phyloP scores from a whole-genome alignment of 1,140 invertebrate species.

The Caenorhabditis inopinata region DNA sequence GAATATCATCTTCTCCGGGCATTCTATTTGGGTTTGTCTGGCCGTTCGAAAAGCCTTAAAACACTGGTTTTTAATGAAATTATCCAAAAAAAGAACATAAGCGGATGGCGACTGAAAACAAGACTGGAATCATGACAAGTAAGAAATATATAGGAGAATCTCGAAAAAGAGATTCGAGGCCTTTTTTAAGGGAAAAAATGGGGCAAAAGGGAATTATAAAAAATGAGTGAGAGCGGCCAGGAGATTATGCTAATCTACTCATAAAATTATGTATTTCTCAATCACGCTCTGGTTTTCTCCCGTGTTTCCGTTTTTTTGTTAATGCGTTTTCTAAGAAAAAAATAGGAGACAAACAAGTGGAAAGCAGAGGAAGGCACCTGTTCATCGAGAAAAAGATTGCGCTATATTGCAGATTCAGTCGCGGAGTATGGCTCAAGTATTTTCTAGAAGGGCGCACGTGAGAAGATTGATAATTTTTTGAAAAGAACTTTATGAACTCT shows the following conservation, averaged over 20 bases:
- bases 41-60: neutral
- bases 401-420: neutral
- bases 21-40: neutral
- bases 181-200: neutral
- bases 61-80: too few species aligned
- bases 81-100: too few species aligned
- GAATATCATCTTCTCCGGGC: conserved; percentile 53
- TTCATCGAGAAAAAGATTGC: neutral
- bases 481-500: too few species aligned
- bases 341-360: conserved; percentile 1
- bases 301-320: neutral
- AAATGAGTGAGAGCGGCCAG: conserved; percentile 7
- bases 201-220: conserved; percentile 5
- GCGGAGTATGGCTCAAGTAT: neutral
- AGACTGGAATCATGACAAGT: neutral
- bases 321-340: conserved; percentile 2
- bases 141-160: neutral
- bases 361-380: conserved; percentile 16
- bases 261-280: conserved; percentile 29
- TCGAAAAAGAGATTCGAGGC: neutral
- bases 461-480: too few species aligned
- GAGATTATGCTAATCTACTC: conserved; percentile 31
- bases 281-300: neutral
- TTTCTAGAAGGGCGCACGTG: too few species aligned
- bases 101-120: neutral